Percentiles rank a stretch among this genome's conserved stretches.
Conservation (phyloP, 2,797 vertebrate species). For the Emydoidea blandingii region DNA sequence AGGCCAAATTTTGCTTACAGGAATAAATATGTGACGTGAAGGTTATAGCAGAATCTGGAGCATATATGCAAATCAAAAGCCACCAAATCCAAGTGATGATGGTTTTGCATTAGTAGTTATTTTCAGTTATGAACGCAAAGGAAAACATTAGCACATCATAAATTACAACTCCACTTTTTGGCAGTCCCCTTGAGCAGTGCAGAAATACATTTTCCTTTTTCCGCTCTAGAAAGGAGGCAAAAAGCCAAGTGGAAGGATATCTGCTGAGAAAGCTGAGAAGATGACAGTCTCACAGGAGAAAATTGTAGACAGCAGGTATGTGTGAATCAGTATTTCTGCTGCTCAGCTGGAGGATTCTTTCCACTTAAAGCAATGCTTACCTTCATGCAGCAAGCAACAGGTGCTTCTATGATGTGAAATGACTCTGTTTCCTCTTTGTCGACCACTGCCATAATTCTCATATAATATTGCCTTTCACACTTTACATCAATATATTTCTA, state of each 20-base stretch:
- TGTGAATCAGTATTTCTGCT: slow-evolving; percentile 35
- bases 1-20: slow-evolving; percentile 45
- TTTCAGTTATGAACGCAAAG: slow-evolving; percentile 56
- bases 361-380: neutral
- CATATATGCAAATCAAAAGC: slow-evolving; percentile 54
- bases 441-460: neutral
- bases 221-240: slow-evolving; percentile 51
- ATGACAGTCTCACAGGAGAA: slow-evolving; percentile 35
- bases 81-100: slow-evolving; percentile 52
- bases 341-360: slow-evolving; percentile 43
- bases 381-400: neutral
- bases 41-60: slow-evolving; percentile 39
- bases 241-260: slow-evolving; percentile 51
- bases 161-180: slow-evolving; percentile 56
- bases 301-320: slow-evolving; percentile 80
- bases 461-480: neutral
- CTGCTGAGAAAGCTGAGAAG: slow-evolving; percentile 71
- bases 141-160: slow-evolving; percentile 63
- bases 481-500: neutral
- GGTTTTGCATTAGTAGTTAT: slow-evolving; percentile 65
- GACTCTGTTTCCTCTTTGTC: neutral
- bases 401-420: neutral
- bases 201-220: slow-evolving; percentile 33
- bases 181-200: slow-evolving; percentile 46
- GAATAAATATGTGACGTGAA: slow-evolving; percentile 54